Conservation (phyloP, 2,888 invertebrate genomes). For the Steromphala cineraria region DNA sequence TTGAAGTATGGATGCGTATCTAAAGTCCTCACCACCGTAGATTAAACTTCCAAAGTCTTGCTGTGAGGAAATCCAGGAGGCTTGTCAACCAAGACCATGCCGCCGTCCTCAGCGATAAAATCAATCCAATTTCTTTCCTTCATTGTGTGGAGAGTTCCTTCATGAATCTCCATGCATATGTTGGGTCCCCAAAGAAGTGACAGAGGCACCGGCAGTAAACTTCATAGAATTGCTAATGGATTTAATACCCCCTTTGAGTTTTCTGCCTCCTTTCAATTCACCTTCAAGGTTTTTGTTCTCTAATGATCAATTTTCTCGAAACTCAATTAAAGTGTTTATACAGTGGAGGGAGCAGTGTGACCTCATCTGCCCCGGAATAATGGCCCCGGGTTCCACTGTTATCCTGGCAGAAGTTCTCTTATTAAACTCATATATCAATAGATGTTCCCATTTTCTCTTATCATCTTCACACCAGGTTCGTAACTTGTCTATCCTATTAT, state of each 20-base stretch:
- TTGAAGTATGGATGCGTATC: background rate
- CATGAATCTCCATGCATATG: background rate
- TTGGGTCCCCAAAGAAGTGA: background rate
- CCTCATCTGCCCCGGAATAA: too few relatives aligned
- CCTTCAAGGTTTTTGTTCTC: background rate
- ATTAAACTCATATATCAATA: too few relatives aligned
- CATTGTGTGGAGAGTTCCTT: background rate
- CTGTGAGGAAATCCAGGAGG: background rate
- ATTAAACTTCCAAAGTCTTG: background rate
- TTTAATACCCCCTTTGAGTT: background rate
- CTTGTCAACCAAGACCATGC: background rate
- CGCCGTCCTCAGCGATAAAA: background rate
- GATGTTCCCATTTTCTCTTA: too few relatives aligned
- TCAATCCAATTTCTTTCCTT: slow-evolving; percentile 4
- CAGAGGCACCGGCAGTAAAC: background rate
- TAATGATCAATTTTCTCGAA: background rate
- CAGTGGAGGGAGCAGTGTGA: too few relatives aligned
- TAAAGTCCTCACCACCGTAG: background rate
- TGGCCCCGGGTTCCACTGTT: too few relatives aligned
- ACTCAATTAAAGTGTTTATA: background rate
- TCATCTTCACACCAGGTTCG: too few relatives aligned
- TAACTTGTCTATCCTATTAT: too few relatives aligned
- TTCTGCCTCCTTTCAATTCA: background rate
- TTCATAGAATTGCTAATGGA: slow-evolving; percentile 13
- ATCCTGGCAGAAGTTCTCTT: too few relatives aligned